These are phyloP conservation scores for Nomada lathburiana DNA, from an alignment of 2,888 invertebrate genomes.

Conservation along the genomic window DNA sequence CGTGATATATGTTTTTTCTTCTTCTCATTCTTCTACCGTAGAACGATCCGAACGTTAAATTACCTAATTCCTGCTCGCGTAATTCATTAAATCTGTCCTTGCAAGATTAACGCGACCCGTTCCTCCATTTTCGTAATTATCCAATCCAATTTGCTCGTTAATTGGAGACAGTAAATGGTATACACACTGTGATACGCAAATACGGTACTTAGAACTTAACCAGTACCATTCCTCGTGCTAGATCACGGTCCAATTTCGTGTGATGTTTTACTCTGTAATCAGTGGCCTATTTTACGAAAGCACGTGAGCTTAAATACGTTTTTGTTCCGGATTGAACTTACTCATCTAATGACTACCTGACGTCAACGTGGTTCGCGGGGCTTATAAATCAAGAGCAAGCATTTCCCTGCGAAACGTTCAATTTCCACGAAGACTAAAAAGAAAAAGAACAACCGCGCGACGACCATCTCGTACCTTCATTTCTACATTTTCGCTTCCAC, in stretches of 20 bases:
- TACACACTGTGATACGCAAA: conserved; percentile 8
- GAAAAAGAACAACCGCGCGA: background rate
- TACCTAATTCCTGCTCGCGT: conserved; percentile 9
- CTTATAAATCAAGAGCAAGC: conserved; percentile 38
- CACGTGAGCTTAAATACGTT: conserved; percentile 16
- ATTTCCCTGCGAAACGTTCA: conserved; percentile 22
- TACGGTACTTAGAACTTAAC: conserved; percentile 37
- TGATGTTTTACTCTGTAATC: background rate
- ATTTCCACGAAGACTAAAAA: background rate
- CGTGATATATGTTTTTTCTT: too few relatives aligned
- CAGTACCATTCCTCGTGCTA: conserved; percentile 3
- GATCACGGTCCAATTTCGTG: conserved; percentile 32
- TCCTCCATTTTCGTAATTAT: conserved; percentile 34
- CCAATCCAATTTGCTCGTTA: conserved; percentile 33
- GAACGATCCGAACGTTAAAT: conserved; percentile 9
- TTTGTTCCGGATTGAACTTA: conserved; percentile 30
- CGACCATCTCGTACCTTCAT: background rate
- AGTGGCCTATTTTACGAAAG: conserved; percentile 6
- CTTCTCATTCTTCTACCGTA: background rate
- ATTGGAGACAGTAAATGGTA: conserved; percentile 39
- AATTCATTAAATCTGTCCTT: conserved; percentile 20
- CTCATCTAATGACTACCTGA: conserved; percentile 46
- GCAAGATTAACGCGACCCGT: conserved; percentile 31
- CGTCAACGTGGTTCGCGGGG: conserved; percentile 2
- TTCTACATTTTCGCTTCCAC: conserved; percentile 10